Evolutionary conservation across 2,797 vertebrate genomes (phyloP), one percentile per base, ranked within the genome.

Genomic region (Prionace glauca): DNA sequence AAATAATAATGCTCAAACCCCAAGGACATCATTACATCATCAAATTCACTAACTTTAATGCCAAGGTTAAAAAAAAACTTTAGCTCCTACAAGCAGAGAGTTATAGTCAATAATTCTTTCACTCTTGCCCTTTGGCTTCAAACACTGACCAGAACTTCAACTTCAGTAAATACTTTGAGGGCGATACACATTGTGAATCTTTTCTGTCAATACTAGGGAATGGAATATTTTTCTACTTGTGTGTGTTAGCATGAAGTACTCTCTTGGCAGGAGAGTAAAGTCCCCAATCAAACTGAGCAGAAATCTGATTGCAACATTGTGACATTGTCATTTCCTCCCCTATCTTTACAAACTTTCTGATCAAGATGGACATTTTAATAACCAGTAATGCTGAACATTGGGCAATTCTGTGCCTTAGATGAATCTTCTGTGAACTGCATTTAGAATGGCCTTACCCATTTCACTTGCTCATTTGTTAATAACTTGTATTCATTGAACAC

Each of bases 1-100:
- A 92, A 92, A 92, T 92, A 92, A 69, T 92, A 92, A 92, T 92
- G 90, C 90, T 92, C n/a, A 69, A 67, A 92, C 62, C 90, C 90
- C n/a, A 69, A 92, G 90, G 90, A 69, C 22, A 92, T 92, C n/a
- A 69, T 92, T 92, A 69, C 90, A 69, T 92, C 90, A 92, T 69
- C 90, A 69, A 92, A 41, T 69, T 92, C 90, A 67, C 90, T 92
- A 69, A 69, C 90, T 69, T 69, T n/a, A 92, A 92, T 18, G 90
- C 20, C 62, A 92, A 92, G 62, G 90, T 92, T 41, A 41, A 92
- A 92, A 92, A 67, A 69, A 69, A 92, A 69, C 65, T 92, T 92
- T 92, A 92, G 90, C 90, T 92, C 65, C 65, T 41, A 92, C n/a
- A 92, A 36, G n/a, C 32, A 69, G 62, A 69, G 90, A 92, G 26